These are phyloP conservation scores for Cyprinella venusta DNA, from an alignment of 2,797 vertebrate species.

Conservation along the genomic window DNA sequence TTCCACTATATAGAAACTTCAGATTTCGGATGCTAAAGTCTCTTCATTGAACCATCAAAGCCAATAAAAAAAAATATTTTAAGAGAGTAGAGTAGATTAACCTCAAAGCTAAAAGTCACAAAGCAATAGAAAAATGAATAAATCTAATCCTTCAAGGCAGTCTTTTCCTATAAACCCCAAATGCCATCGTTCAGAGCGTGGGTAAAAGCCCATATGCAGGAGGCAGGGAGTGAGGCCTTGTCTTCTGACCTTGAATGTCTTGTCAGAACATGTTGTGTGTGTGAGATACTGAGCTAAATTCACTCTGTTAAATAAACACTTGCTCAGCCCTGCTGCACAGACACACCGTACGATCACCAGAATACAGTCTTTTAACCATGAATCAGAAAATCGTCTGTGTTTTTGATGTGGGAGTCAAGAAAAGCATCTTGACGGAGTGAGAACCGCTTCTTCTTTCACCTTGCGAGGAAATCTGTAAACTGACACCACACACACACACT, in stretches of 20 bases:
- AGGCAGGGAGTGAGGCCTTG: conserved; percentile 45
- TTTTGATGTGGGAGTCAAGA: conserved; percentile 33
- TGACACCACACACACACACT: conserved; percentile 40
- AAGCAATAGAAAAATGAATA: background rate
- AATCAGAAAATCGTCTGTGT: background rate
- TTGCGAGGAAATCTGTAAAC: conserved; percentile 70
- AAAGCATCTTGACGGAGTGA: conserved; percentile 42
- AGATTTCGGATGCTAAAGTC: background rate
- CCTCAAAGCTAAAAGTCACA: background rate
- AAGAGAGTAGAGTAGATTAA: background rate
- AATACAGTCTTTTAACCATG: background rate
- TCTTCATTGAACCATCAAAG: background rate
- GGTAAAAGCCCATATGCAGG: conserved; percentile 56
- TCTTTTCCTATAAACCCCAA: background rate
- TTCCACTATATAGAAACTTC: background rate
- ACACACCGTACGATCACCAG: background rate
- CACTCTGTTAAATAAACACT: conserved; percentile 53
- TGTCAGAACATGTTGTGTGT: conserved; percentile 42
- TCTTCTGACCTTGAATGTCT: conserved; percentile 50
- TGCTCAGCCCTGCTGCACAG: conserved; percentile 12
- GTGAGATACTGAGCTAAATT: conserved; percentile 52
- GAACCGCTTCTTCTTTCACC: conserved; percentile 67
- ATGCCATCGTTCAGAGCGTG: conserved; percentile 15
- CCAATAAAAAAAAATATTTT: background rate
- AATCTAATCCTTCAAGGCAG: background rate